These are phyloP conservation scores for Panulirus ornatus DNA, from an alignment of 1,140 invertebrate species.

Conservation along the genomic window DNA sequence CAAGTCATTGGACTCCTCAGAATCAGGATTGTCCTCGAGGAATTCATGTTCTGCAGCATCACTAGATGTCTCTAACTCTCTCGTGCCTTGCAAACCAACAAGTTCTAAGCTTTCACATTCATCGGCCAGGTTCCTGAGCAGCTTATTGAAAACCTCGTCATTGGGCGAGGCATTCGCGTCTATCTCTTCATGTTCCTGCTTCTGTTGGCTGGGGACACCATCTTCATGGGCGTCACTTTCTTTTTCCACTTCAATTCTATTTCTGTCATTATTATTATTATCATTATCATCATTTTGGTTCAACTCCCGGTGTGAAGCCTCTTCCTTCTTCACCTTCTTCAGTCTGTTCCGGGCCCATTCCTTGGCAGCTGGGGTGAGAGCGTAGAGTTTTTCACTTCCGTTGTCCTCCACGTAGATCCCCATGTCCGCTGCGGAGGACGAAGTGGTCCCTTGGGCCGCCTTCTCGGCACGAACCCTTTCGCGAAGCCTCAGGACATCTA, in stretches of 20 bases:
- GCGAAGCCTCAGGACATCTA: constrained; percentile 51
- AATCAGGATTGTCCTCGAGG: no score
- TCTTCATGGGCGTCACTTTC: background rate
- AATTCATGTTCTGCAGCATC: background rate
- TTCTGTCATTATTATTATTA: background rate
- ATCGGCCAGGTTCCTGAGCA: constrained; percentile 47
- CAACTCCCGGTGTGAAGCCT: background rate
- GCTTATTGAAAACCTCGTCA: constrained; percentile 51
- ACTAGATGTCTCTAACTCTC: background rate
- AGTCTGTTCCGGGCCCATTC: constrained; percentile 47
- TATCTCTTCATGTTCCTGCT: background rate
- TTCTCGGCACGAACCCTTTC: constrained; percentile 46
- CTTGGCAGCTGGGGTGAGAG: constrained; percentile 59
- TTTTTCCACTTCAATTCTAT: no score
- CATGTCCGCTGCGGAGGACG: background rate
- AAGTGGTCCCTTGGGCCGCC: background rate
- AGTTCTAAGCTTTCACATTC: no score
- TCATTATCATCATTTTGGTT: background rate
- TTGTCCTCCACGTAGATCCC: constrained; percentile 52
- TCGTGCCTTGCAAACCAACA: background rate
- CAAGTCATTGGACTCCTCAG: no score
- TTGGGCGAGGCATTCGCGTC: constrained; percentile 21
- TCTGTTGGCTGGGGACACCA: background rate
- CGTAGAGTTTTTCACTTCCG: constrained; percentile 54
- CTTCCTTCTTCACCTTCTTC: background rate